phyloP scores from a whole-genome alignment of 2,888 invertebrate species.

The Zygothrica quintamaculata region DNA sequence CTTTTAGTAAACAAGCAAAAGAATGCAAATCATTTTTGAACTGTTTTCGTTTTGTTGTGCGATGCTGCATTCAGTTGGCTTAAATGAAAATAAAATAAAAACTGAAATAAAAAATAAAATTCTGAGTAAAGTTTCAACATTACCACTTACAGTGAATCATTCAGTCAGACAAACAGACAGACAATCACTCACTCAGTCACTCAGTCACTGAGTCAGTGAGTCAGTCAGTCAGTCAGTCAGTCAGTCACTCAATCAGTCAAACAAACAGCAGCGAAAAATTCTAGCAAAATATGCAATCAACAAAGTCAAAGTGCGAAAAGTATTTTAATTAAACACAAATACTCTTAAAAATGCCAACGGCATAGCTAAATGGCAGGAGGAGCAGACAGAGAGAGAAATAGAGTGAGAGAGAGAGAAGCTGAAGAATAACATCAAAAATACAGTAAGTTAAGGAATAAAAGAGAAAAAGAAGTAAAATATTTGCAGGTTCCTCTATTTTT shows the following conservation, averaged over 20 bases:
- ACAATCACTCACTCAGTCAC: conserved; percentile 39
- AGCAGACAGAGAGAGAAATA: too few relatives aligned
- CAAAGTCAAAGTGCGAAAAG: conserved; percentile 57
- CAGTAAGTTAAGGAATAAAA: too few relatives aligned
- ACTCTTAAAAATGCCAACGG: conserved; percentile 46
- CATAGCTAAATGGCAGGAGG: neutral
- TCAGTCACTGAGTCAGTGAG: conserved; percentile 36
- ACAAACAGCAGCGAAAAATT: conserved; percentile 21
- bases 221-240: conserved; percentile 34
- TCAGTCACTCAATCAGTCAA: conserved; percentile 19
- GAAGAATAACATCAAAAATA: conserved; percentile 5
- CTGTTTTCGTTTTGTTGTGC: conserved; percentile 21
- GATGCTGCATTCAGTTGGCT: too few relatives aligned
- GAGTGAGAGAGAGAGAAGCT: neutral
- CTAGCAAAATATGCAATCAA: conserved; percentile 48
- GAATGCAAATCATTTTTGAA: conserved; percentile 57
- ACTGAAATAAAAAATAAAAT: conserved; percentile 5
- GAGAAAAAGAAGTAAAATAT: neutral
- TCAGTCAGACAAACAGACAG: conserved; percentile 30
- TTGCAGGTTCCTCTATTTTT: conserved; percentile 42
- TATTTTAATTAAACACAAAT: conserved; percentile 77
- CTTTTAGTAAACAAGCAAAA: conserved; percentile 35
- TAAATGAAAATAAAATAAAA: too few relatives aligned
- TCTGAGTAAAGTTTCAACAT: conserved; percentile 34
- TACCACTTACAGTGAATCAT: conserved; percentile 13